Percentiles rank a stretch among this genome's conserved stretches.
Conservation (phyloP, 1,140 invertebrate species). For the Zeugodacus cucurbitae region DNA sequence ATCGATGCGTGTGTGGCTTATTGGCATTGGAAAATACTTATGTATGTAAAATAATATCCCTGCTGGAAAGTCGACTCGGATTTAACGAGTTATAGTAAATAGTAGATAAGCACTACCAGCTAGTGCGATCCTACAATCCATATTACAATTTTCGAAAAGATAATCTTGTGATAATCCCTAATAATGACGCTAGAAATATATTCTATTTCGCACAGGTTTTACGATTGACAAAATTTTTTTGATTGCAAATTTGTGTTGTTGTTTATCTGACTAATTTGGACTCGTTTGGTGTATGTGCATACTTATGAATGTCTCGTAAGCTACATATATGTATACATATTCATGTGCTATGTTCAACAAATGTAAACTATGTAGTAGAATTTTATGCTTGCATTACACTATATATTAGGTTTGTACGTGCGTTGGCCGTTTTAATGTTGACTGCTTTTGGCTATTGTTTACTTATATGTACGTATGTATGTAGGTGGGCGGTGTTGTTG, state of each 20-base stretch:
- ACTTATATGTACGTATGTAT: background rate
- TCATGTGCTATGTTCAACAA: background rate
- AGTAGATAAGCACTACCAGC: too few relatives aligned
- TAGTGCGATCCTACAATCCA: too few relatives aligned
- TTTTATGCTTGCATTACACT: background rate
- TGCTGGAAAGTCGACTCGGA: too few relatives aligned
- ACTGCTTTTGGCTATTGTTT: background rate
- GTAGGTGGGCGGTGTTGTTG: slow-evolving; percentile 1
- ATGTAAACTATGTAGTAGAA: background rate
- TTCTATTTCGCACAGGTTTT: too few relatives aligned
- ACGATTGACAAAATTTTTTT: too few relatives aligned
- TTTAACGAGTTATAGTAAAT: too few relatives aligned
- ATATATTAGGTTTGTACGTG: background rate
- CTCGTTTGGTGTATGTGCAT: background rate
- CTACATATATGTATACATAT: background rate
- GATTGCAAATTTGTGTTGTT: background rate
- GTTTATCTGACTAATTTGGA: background rate
- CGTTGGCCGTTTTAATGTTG: background rate
- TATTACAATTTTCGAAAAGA: too few relatives aligned
- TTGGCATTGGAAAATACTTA: too few relatives aligned
- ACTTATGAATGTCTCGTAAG: background rate
- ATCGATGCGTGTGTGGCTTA: too few relatives aligned
- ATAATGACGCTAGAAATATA: too few relatives aligned
- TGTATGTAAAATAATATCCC: too few relatives aligned
- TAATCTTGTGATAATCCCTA: too few relatives aligned